phyloP scores from a whole-genome alignment of 2,797 vertebrate genomes.

The Danio jaintianensis region DNA sequence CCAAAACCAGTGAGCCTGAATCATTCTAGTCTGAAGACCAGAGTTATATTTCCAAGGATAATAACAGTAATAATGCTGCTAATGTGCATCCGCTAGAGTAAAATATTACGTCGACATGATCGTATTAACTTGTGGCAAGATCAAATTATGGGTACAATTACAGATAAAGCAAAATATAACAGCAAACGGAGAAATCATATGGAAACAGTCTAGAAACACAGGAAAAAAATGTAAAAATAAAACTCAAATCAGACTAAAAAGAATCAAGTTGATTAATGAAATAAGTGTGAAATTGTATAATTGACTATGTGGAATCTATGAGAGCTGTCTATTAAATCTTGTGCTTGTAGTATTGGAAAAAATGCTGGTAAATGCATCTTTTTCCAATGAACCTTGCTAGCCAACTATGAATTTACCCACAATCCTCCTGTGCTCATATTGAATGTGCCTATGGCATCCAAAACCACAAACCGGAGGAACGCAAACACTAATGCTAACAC shows the following conservation, averaged over 20 bases:
- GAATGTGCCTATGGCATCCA: background rate
- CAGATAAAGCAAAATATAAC: conserved; percentile 9
- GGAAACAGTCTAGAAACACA: background rate
- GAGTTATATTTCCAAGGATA: conserved; percentile 5
- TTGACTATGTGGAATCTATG: too few species aligned
- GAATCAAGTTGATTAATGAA: background rate
- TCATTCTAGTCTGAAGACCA: background rate
- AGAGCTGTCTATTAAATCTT: too few species aligned
- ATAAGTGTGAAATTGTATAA: background rate
- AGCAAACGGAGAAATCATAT: background rate
- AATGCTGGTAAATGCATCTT: too few species aligned
- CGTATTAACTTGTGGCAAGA: conserved; percentile 13
- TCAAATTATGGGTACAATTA: conserved; percentile 27
- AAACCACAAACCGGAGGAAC: background rate
- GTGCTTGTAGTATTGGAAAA: too few species aligned
- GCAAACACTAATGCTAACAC: background rate
- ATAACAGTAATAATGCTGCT: conserved; percentile 3
- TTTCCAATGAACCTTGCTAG: too few species aligned
- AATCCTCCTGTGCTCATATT: conserved; percentile 23
- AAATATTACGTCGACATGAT: conserved; percentile 2
- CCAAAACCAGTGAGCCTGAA: background rate
- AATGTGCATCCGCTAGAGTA: background rate
- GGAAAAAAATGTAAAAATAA: background rate
- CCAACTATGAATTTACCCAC: background rate
- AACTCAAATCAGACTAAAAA: background rate